Evolutionary conservation across 1,140 invertebrate species (phyloP).

Genomic region (Elysia chlorotica): DNA sequence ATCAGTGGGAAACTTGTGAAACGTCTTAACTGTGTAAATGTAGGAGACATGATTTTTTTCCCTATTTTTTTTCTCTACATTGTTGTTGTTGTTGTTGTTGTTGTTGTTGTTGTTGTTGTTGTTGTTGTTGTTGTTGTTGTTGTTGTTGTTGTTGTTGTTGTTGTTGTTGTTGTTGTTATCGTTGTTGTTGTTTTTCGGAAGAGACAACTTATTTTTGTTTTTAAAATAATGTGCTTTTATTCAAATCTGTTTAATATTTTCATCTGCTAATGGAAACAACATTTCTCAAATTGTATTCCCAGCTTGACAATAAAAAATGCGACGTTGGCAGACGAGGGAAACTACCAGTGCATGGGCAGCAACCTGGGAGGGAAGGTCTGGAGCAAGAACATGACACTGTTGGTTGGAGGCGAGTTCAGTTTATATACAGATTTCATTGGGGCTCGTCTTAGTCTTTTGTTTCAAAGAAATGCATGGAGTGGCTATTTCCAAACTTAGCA

Average conservation of each 20-base stretch:
- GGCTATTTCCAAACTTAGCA: neutral
- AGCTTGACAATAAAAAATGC: constrained; percentile 39
- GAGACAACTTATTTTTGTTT: neutral
- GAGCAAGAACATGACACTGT: constrained; percentile 38
- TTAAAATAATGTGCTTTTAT: neutral
- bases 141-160: no score
- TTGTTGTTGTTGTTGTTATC: neutral
- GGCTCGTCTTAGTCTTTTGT: no score
- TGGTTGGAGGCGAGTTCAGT: constrained; percentile 33
- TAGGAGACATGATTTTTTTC: no score
- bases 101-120: no score
- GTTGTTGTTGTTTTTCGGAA: neutral
- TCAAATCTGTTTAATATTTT: constrained; percentile 7
- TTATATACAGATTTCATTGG: neutral
- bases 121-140: no score
- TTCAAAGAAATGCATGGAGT: no score
- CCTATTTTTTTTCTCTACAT: no score
- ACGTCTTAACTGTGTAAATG: no score
- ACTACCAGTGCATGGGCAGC: constrained; percentile 38
- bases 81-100: no score
- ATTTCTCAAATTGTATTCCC: constrained; percentile 5
- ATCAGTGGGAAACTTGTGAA: no score
- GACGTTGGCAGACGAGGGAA: constrained; percentile 26
- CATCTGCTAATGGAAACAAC: neutral
- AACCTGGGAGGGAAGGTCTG: constrained; percentile 33